Percentiles rank a stretch among this genome's conserved stretches.
phyloP scores from a whole-genome alignment of 2,888 invertebrate species.

The Eilema sororculum region DNA sequence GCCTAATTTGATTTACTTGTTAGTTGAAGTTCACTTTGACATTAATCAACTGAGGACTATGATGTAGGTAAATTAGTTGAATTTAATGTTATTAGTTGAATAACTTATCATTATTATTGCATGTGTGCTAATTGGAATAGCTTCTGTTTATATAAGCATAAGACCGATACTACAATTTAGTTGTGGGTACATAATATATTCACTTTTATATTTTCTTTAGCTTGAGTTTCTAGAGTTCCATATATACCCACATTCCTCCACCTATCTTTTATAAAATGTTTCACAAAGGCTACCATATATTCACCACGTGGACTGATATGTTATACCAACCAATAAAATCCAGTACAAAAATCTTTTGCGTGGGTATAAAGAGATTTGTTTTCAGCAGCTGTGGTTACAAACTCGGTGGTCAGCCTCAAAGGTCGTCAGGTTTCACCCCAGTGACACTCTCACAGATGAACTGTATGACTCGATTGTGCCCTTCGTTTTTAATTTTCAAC shows the following conservation, averaged over 20 bases:
- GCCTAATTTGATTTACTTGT: neutral
- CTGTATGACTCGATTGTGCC: slow-evolving; percentile 15
- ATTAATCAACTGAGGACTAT: neutral
- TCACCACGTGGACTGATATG: too few species aligned
- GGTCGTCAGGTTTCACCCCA: slow-evolving; percentile 10
- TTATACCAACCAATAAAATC: neutral
- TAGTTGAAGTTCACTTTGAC: neutral
- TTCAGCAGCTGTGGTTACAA: neutral
- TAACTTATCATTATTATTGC: neutral
- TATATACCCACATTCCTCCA: too few species aligned
- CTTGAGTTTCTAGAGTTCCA: too few species aligned
- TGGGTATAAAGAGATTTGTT: neutral
- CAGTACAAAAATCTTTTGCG: too few species aligned
- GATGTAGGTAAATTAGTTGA: neutral
- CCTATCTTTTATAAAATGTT: too few species aligned
- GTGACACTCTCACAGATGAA: slow-evolving; percentile 7
- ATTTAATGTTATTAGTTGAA: neutral
- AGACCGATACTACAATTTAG: neutral
- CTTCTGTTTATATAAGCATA: neutral
- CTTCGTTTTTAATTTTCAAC: slow-evolving; percentile 11
- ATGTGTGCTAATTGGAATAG: neutral
- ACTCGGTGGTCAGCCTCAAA: neutral
- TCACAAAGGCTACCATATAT: too few species aligned
- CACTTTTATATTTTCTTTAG: too few species aligned
- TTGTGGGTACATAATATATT: too few species aligned